Evolutionary conservation across 2,888 invertebrate genomes (phyloP).

Genomic region (Pristionchus maxplancki): DNA sequence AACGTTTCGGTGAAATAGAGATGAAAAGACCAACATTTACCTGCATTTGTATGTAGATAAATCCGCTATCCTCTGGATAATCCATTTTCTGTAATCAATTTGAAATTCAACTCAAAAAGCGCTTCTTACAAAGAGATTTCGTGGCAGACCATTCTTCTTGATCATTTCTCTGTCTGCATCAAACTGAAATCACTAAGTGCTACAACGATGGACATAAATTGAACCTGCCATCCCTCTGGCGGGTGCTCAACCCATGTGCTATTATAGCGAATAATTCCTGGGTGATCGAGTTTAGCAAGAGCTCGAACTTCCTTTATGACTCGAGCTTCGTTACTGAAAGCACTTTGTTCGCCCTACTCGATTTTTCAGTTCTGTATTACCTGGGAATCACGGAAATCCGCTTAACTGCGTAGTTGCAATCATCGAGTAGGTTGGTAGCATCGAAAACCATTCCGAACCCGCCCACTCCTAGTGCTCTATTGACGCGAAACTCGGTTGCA

Average conservation of each 20-base stretch:
- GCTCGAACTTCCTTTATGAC: constrained; percentile 94
- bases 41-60: background rate
- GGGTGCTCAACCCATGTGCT: constrained; percentile 96
- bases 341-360: no score
- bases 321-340: constrained; percentile 87
- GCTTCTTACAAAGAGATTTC: background rate
- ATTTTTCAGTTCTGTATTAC: no score
- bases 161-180: background rate
- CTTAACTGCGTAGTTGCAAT: background rate
- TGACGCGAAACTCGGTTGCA: background rate
- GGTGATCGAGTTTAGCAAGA: constrained; percentile 93
- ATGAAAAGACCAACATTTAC: no score
- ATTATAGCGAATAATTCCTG: constrained; percentile 94
- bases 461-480: background rate
- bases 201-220: background rate
- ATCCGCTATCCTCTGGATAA: background rate
- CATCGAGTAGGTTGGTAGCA: background rate
- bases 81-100: background rate
- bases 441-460: background rate
- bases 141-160: background rate
- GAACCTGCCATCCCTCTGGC: constrained; percentile 89
- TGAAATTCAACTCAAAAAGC: background rate
- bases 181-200: background rate
- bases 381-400: background rate
- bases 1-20: no score